Evolutionary conservation across 2,888 invertebrate species (phyloP).

Genomic region (Meiosimyza platycephala): DNA sequence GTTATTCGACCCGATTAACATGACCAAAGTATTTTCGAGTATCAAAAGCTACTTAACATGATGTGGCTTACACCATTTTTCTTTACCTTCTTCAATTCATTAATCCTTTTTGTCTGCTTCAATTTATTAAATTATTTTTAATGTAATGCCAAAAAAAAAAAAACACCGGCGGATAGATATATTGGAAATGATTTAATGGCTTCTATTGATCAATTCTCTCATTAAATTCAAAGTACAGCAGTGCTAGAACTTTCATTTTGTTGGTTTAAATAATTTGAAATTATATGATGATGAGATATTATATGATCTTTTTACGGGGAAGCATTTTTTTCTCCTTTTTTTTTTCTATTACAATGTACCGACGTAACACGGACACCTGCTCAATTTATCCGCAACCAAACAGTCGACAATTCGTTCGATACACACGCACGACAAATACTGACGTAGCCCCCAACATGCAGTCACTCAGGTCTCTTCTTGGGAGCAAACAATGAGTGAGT

Average conservation of each 20-base stretch:
- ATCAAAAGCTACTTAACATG: conserved; percentile 25
- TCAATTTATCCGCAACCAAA: conserved; percentile 33
- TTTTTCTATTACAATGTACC: background rate
- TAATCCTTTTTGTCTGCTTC: too few species aligned
- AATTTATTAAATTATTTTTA: too few species aligned
- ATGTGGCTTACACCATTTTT: too few species aligned
- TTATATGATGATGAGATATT: background rate
- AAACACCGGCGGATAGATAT: too few species aligned
- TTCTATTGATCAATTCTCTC: too few species aligned
- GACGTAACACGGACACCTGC: conserved; percentile 17
- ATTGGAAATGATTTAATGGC: too few species aligned
- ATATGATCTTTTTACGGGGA: background rate
- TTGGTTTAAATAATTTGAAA: background rate
- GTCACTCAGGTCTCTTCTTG: conserved; percentile 6
- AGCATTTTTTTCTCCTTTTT: background rate
- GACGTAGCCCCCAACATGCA: conserved; percentile 23
- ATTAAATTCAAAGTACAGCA: too few species aligned
- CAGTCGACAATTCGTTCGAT: conserved; percentile 35
- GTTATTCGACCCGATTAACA: conserved; percentile 59
- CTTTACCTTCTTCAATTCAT: too few species aligned
- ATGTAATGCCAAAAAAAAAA: too few species aligned
- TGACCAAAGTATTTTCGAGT: conserved; percentile 37
- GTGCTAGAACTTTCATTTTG: background rate
- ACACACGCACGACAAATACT: conserved; percentile 44
- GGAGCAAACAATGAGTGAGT: conserved; percentile 9